phyloP scores from a whole-genome alignment of 1,140 invertebrate genomes.

The Solenopsis invicta region DNA sequence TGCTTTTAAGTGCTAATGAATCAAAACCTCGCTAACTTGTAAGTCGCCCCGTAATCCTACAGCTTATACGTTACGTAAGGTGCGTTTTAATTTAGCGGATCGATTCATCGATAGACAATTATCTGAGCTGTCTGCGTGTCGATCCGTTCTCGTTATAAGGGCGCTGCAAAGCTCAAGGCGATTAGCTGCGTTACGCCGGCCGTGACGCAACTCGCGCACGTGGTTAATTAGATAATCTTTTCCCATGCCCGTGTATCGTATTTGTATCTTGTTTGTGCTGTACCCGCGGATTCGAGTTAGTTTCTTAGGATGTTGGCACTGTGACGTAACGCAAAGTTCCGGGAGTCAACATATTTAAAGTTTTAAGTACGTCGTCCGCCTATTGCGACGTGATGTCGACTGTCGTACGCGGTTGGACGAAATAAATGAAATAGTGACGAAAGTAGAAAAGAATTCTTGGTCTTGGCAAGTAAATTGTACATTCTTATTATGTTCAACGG shows the following conservation, averaged over 20 bases:
- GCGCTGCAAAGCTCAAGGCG: constrained; percentile 59
- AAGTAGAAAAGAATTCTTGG: neutral
- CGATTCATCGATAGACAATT: constrained; percentile 54
- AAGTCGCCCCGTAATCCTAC: constrained; percentile 2
- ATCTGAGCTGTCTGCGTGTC: constrained; percentile 48
- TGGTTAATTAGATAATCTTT: constrained; percentile 65
- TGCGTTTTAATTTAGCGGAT: constrained; percentile 66
- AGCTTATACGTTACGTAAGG: constrained; percentile 64
- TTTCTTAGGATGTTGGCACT: constrained; percentile 12
- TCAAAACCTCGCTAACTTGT: constrained; percentile 43
- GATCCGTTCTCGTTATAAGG: constrained; percentile 66
- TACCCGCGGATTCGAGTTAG: constrained; percentile 55
- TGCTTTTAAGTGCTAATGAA: constrained; percentile 39
- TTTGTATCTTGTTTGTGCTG: constrained; percentile 50
- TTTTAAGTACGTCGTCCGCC: constrained; percentile 55
- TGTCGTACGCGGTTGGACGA: constrained; percentile 24
- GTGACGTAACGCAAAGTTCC: constrained; percentile 50
- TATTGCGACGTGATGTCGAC: constrained; percentile 9
- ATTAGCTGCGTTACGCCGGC: constrained; percentile 69
- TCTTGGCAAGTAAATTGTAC: neutral
- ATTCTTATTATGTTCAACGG: neutral
- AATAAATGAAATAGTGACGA: constrained; percentile 35
- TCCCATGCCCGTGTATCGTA: constrained; percentile 6
- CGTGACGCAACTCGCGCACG: constrained; percentile 62
- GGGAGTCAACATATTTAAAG: constrained; percentile 69